Evolutionary conservation across 2,888 invertebrate genomes (phyloP).

Genomic region (Chloroclystis v-ata): DNA sequence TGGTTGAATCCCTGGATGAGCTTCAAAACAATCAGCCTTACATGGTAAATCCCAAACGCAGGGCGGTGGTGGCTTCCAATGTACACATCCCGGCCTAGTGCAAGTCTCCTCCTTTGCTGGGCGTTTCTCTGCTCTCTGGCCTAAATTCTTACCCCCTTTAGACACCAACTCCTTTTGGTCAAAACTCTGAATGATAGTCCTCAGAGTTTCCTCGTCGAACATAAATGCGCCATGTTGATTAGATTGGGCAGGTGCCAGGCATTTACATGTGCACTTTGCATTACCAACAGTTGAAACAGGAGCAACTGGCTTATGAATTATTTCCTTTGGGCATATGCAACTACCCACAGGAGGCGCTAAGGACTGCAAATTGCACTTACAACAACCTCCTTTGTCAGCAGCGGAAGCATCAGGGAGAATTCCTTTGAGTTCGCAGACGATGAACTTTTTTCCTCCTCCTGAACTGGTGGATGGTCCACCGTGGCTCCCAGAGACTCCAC

Average conservation of each 20-base stretch:
- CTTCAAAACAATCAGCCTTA: conserved; percentile 66
- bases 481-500: conserved; percentile 36
- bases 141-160: conserved; percentile 28
- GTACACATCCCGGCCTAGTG: conserved; percentile 58
- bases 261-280: conserved; percentile 34
- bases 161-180: conserved; percentile 42
- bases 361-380: conserved; percentile 51
- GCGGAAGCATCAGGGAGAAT: conserved; percentile 46
- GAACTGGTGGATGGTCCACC: conserved; percentile 35
- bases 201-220: conserved; percentile 49
- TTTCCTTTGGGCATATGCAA: conserved; percentile 24
- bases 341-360: conserved; percentile 23
- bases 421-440: conserved; percentile 68
- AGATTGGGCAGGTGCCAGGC: conserved; percentile 23
- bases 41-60: conserved; percentile 66
- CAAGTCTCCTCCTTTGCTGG: conserved; percentile 48
- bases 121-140: conserved; percentile 34
- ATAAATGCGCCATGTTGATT: conserved; percentile 37
- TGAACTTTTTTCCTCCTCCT: conserved; percentile 59
- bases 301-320: conserved; percentile 11
- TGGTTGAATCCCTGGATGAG: conserved; percentile 49
- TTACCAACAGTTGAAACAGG: conserved; percentile 15
- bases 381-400: conserved; percentile 48
- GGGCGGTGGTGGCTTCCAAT: conserved; percentile 64
- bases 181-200: conserved; percentile 46